Base-by-base conservation (phyloP, 2,888 invertebrate genomes). In the Lomographa bimaculata region DNA sequence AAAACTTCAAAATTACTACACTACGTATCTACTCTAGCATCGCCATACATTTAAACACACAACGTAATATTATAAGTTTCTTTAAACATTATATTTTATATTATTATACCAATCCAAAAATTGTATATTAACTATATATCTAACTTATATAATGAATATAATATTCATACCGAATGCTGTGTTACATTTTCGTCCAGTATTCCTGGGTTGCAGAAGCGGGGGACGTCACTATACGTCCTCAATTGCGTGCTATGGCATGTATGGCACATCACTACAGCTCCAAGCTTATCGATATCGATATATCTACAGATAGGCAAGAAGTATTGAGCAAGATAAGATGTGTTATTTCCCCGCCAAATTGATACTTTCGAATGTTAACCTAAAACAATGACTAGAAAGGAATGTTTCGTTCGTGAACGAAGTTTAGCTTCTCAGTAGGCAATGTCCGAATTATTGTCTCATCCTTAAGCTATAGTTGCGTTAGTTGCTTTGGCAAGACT, bases 1-100 rank as follows among this genome's bases (percentile, higher is more conserved):
- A 89, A 89, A 87, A 84, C 78, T 83, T 89, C 86, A 85, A 87
- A 87, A 87, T 85, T 29, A 70, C 87, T 87, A 87, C 83, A 64
- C 85, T 85, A 86, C 82, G 51, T 49, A 62, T 71, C 86, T 87
- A 87, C 83, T 75, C 86, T 86, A 86, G 85, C 86, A 79, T 82
- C 73, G 83, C 82, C 80, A 80, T 83, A 85, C 80, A 75, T 79
- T 79, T 71, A 78, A 82, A 85, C 83, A 85, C 84, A 84, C 84
- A 83, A 83, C 79, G 74, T 79, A 69, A 64, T 60, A 59, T 67
- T 68, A 60, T 71, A 63, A 64, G 67, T 71, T 75, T 68, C 59
- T 72, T 69, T 75, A 80, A 81, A 75, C 74, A 77, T 80, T 74
- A 81, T 48, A 50, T 37, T 76, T 76, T 75, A 78, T 79, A 84